phyloP scores from a whole-genome alignment of 2,113 vertebrate species.

The Lamprotornis superbus region DNA sequence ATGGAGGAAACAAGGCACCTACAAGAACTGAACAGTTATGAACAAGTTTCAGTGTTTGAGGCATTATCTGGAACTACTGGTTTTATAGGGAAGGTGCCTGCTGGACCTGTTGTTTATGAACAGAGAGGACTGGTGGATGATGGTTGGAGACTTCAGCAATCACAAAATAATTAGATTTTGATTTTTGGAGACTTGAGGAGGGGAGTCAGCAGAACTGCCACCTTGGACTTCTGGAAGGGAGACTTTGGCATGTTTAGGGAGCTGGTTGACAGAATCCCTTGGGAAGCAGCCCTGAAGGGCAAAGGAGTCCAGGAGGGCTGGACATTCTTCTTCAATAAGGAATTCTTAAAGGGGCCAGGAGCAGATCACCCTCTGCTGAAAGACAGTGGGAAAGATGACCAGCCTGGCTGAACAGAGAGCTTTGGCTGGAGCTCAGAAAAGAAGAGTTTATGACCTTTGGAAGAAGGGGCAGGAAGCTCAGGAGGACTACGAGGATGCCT shows the following conservation, averaged over 20 bases:
- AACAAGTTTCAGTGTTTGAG: neutral
- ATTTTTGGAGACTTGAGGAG: neutral
- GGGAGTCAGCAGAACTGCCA: neutral
- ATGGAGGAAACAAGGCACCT: neutral
- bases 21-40: neutral
- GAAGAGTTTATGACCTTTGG: neutral
- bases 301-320: neutral
- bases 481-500: neutral
- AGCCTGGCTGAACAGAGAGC: neutral
- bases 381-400: neutral
- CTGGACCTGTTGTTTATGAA: neutral
- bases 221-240: neutral
- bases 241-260: neutral
- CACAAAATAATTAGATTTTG: rapidly evolving
- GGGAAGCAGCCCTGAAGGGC: neutral
- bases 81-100: neutral
- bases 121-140: neutral
- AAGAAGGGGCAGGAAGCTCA: neutral
- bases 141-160: neutral
- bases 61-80: neutral
- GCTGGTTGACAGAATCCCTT: neutral
- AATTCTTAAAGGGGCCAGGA: neutral
- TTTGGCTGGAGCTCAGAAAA: neutral
- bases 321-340: neutral
- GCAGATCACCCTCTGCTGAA: neutral